A percentile compares a stretch with the other conserved stretches of the same genome.
phyloP scores from a whole-genome alignment of 2,113 vertebrate species.

The Aptenodytes forsteri region DNA sequence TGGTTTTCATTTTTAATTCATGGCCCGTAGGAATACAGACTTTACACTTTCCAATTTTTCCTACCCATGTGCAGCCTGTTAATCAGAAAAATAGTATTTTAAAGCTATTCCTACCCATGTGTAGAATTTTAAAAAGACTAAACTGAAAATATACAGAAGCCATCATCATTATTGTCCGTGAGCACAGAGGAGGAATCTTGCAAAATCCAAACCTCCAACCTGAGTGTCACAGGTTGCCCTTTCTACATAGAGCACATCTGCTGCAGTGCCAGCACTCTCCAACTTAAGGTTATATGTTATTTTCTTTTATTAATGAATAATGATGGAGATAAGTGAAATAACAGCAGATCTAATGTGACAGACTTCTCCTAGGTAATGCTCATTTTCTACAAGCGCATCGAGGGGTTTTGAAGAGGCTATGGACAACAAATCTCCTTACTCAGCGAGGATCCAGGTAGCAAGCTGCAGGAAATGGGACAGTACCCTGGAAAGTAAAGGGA shows the following conservation, averaged over 20 bases:
- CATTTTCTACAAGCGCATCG: neutral
- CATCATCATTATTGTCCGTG: neutral
- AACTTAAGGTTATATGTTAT: neutral
- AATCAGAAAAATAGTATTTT: constrained; percentile 48
- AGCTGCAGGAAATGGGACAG: neutral
- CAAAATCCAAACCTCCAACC: neutral
- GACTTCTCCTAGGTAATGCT: neutral
- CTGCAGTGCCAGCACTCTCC: neutral
- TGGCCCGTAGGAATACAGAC: constrained; percentile 44
- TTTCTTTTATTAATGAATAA: neutral
- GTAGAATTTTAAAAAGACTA: constrained; percentile 6
- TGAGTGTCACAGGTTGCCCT: neutral
- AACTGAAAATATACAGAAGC: neutral
- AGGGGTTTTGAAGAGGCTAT: neutral
- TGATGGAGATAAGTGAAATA: neutral
- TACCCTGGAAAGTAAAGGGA: neutral
- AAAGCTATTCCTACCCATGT: constrained; percentile 9
- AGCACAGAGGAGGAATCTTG: neutral
- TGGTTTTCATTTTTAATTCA: constrained; percentile 66
- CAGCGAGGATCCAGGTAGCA: rapidly evolving
- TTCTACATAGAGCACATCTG: neutral
- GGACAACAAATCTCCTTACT: neutral
- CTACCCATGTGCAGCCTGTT: constrained; percentile 18
- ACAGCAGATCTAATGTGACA: neutral
- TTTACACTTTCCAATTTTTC: constrained; percentile 45